Conservation (phyloP, 2,113 vertebrate genomes). For the Telmatochromis sp. region DNA sequence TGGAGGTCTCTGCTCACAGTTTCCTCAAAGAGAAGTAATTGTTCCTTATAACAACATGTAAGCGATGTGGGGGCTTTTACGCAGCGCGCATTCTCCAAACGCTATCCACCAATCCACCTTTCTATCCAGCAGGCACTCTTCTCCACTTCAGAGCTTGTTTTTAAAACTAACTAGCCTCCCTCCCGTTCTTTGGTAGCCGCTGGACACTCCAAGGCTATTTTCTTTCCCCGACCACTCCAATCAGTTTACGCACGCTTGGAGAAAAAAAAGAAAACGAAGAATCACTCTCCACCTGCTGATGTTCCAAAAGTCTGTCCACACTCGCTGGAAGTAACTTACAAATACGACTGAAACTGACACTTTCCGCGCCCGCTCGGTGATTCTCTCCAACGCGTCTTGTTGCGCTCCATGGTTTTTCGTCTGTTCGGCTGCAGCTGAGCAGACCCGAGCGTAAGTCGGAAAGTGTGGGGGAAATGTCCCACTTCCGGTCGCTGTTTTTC, state of each 20-base stretch:
- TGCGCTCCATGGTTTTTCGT: constrained; percentile 58
- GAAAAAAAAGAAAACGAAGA: not conserved
- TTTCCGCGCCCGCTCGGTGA: not conserved
- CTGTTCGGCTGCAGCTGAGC: constrained; percentile 27
- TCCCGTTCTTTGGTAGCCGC: not conserved
- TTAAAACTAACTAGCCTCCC: not conserved
- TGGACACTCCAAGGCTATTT: not conserved
- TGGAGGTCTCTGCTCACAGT: constrained; percentile 7
- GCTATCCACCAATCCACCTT: not conserved
- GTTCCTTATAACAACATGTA: not conserved
- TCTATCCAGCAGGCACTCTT: not conserved
- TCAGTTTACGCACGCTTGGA: not conserved
- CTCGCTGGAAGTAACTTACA: not conserved
- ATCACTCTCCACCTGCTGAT: not conserved
- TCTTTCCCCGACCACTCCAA: not conserved
- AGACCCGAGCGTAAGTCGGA: not conserved
- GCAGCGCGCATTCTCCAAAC: not conserved
- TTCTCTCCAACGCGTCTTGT: constrained; percentile 45
- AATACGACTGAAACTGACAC: not conserved
- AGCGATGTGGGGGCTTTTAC: not conserved
- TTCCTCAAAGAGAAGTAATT: constrained; percentile 19
- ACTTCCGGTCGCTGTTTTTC: constrained; percentile 13
- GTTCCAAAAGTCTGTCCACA: not conserved
- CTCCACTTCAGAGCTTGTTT: not conserved
- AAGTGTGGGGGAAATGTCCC: fast-evolving